Evolutionary conservation across 2,113 vertebrate genomes (phyloP).

Genomic region (Drymodes brunneopygia): DNA sequence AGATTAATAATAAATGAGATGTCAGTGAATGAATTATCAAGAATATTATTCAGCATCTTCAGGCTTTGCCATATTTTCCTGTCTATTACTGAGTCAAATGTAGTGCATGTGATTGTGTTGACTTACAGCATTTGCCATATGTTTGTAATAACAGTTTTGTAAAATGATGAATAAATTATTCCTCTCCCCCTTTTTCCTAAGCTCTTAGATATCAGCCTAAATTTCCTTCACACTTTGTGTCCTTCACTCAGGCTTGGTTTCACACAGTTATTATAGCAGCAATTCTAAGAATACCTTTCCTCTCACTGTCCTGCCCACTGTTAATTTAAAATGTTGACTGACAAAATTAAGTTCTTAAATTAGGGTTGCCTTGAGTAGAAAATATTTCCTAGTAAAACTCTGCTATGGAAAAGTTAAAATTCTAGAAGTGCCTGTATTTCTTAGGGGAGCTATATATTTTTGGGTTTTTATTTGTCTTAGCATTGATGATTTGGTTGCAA

Average conservation of each 20-base stretch:
- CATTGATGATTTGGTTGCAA: background rate
- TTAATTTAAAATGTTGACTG: background rate
- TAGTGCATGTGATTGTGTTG: background rate
- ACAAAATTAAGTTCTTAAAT: background rate
- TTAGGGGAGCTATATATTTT: background rate
- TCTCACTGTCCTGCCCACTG: background rate
- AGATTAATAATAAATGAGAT: background rate
- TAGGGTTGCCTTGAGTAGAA: background rate
- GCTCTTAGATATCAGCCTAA: background rate
- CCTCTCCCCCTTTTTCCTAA: background rate
- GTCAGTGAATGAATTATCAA: background rate
- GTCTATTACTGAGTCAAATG: background rate
- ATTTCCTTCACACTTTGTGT: background rate
- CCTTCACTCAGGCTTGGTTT: background rate
- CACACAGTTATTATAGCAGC: background rate
- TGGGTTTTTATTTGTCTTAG: background rate
- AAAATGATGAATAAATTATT: background rate
- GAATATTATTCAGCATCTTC: background rate
- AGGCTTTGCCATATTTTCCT: background rate
- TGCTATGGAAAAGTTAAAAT: background rate
- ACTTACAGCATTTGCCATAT: background rate
- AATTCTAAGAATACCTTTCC: background rate
- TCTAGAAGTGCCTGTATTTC: background rate
- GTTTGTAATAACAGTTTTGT: background rate
- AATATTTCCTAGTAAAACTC: background rate